Percentiles rank a stretch among this genome's conserved stretches.
Conservation (phyloP, 1,140 invertebrate species). For the Brachionus angularis region DNA sequence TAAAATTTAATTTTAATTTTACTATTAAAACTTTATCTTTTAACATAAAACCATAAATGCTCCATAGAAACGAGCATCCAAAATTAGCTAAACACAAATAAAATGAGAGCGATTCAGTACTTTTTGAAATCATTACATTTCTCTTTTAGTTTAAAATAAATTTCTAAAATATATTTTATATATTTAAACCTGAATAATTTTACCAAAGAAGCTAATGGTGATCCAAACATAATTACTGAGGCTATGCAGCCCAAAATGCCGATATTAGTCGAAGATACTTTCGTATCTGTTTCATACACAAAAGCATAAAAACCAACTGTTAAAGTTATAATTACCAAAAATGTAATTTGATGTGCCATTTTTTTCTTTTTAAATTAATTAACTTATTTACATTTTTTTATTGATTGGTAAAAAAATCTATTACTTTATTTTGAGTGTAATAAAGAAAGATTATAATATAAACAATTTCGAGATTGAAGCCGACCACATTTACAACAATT, state of each 20-base stretch:
- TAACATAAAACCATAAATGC: conserved; percentile 19
- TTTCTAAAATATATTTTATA: background rate
- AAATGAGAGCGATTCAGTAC: conserved; percentile 40
- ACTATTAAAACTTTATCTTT: conserved; percentile 31
- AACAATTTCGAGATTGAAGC: conserved; percentile 12
- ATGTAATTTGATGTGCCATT: conserved; percentile 25
- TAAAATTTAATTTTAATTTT: conserved; percentile 1
- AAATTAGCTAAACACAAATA: conserved; percentile 37
- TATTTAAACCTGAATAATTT: background rate
- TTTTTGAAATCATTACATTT: conserved; percentile 23
- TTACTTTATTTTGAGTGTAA: conserved; percentile 29
- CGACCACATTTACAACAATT: conserved; percentile 14
- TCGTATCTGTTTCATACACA: background rate
- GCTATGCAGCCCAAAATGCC: conserved; percentile 23
- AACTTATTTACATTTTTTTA: no score
- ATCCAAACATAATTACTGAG: conserved; percentile 43
- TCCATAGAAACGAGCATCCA: conserved; percentile 13
- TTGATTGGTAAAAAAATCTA: background rate
- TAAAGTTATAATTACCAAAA: background rate
- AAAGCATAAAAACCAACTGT: conserved; percentile 6
- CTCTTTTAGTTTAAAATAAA: background rate
- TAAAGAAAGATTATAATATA: conserved; percentile 22
- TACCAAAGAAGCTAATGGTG: conserved; percentile 40
- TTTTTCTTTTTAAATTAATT: background rate
- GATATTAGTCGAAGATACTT: background rate